Conservation (phyloP, 2,113 vertebrate species). For the Neogale vison region DNA sequence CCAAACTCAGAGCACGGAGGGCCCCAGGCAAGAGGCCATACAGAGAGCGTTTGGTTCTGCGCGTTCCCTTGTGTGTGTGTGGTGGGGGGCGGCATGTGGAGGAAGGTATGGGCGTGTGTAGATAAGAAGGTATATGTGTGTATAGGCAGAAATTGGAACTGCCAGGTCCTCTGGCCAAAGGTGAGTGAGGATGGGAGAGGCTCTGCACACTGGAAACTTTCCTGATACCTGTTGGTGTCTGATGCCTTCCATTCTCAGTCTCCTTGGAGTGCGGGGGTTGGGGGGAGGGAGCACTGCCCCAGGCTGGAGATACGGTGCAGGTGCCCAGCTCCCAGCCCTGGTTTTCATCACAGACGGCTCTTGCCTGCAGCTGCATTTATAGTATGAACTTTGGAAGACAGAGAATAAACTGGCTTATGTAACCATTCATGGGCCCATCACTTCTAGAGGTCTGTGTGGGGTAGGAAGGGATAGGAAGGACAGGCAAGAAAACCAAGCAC, state of each 20-base stretch:
- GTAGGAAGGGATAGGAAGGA: background rate
- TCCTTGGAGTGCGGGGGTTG: background rate
- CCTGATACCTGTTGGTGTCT: background rate
- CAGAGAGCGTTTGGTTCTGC: background rate
- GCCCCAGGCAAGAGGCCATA: background rate
- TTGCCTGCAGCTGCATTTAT: background rate
- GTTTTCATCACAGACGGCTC: background rate
- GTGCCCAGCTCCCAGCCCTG: background rate
- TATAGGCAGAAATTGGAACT: background rate
- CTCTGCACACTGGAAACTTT: background rate
- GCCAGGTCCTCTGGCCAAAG: background rate
- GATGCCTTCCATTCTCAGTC: background rate
- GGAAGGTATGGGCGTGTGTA: no score
- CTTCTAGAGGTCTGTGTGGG: background rate
- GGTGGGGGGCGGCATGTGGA: fast-evolving
- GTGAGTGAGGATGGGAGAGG: background rate
- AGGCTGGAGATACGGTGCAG: background rate
- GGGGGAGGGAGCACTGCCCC: background rate
- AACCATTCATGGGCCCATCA: background rate
- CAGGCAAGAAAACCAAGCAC: background rate
- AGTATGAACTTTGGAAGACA: background rate
- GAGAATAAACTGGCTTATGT: background rate
- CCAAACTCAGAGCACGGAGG: background rate
- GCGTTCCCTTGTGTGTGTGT: fast-evolving
- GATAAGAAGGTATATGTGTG: background rate